Conservation (phyloP, 1,140 invertebrate species). For the Hyles euphorbiae region DNA sequence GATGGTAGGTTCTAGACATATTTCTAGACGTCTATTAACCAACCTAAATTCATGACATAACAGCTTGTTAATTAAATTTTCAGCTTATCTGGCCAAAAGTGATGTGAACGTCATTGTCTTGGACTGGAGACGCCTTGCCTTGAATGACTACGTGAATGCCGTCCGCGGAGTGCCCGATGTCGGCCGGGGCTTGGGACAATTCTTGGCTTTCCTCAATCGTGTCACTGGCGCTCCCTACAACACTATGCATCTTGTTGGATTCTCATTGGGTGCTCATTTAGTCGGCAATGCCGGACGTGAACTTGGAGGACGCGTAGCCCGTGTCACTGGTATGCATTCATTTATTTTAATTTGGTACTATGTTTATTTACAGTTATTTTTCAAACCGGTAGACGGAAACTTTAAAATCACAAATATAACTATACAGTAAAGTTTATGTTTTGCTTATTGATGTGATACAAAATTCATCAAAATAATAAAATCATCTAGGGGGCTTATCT, state of each 20-base stretch:
- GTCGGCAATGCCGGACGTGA: slow-evolving; percentile 84
- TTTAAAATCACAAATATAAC: no score
- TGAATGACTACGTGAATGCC: slow-evolving; percentile 31
- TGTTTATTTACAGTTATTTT: no score
- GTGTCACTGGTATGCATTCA: slow-evolving; percentile 42
- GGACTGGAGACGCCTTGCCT: slow-evolving; percentile 41
- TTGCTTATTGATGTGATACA: no score
- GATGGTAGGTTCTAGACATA: slow-evolving; percentile 24
- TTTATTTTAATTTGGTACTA: slow-evolving; percentile 42
- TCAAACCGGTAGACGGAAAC: no score
- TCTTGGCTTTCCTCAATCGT: slow-evolving; percentile 64
- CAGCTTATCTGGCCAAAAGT: no score
- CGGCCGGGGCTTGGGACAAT: slow-evolving; percentile 57
- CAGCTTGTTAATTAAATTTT: no score
- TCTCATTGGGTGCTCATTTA: slow-evolving; percentile 91
- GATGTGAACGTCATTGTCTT: slow-evolving; percentile 39
- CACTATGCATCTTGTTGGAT: slow-evolving; percentile 90
- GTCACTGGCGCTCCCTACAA: slow-evolving; percentile 42
- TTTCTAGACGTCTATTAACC: not conserved
- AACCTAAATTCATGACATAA: no score
- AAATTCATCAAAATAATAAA: no score
- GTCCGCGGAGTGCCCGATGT: slow-evolving; percentile 36
- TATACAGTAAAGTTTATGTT: no score
- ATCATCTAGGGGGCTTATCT: no score
- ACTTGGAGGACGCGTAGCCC: slow-evolving; percentile 33